These are phyloP conservation scores for Chloropsis hardwickii DNA, from an alignment of 2,113 vertebrate species.

Conservation along the genomic window DNA sequence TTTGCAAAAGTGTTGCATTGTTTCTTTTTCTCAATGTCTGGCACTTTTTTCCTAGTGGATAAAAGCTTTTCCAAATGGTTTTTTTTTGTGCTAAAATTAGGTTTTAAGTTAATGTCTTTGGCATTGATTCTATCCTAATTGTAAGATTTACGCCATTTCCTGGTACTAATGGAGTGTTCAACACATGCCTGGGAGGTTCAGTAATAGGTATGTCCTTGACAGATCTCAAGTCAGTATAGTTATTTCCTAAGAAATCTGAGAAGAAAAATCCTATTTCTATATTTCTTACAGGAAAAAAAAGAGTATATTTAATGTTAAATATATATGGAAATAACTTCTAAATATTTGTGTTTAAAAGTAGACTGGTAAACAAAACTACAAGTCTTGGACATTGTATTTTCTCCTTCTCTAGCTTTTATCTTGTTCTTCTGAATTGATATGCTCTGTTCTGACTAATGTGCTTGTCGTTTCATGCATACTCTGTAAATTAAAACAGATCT, in stretches of 20 bases:
- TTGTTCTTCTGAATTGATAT: background rate
- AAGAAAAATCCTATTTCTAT: background rate
- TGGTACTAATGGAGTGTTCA: background rate
- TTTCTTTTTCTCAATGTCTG: background rate
- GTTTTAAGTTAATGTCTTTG: background rate
- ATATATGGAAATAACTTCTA: background rate
- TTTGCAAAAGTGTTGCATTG: background rate
- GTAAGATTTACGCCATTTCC: background rate
- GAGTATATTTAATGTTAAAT: background rate
- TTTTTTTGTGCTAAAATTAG: background rate
- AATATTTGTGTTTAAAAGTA: background rate
- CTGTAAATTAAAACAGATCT: background rate
- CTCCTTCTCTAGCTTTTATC: background rate
- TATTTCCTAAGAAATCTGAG: background rate
- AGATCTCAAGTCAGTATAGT: background rate
- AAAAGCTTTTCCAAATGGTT: background rate
- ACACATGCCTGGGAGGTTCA: background rate
- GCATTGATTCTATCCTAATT: background rate
- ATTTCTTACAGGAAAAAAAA: background rate
- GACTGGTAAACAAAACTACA: background rate
- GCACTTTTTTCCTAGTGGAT: background rate
- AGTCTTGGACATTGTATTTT: background rate
- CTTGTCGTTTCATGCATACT: background rate
- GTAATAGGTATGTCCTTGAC: background rate
- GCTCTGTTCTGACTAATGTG: background rate